Base-by-base conservation (phyloP, 1,140 invertebrate species). In the Brachionus calyciflorus region DNA sequence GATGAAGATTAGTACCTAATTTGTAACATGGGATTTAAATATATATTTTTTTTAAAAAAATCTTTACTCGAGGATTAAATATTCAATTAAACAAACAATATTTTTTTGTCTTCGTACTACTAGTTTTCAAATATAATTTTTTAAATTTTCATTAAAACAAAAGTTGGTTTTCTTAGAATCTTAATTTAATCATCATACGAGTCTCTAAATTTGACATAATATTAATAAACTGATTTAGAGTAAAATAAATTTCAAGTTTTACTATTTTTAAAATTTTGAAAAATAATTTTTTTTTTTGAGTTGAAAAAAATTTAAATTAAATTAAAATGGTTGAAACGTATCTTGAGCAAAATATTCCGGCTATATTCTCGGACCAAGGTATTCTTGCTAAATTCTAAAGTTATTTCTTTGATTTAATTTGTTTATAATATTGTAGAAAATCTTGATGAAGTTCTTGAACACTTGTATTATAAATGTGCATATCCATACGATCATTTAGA, bases 41-140 rank as follows among this genome's bases (percentile, higher is more conserved):
- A 26, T 14, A 2, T 26, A 55, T 26, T 55, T 19, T 55, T 14
- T 28, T 55, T 48, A 7, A n/a, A 19, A 21, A 37, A 37, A 37
- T 37, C 33, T 37, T 9, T 37, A 5, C 33, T 60, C 37, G 4
- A 9, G 55, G 55, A 60, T 40, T 40, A 37, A 33, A 37, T n/a
- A 55, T 33, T 60, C 55, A 60, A 60, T 37, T 37, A 60, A 37
- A 60, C 28, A 60, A 60, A 60, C 55, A 40, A 37, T 17, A 33
- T 19, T 17, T 60, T 60, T 37, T 37, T 37, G 4, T 37, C 9
- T 37, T 37, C 9, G 3, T 37, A 9, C 33, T 37, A 37, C 33
- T 37, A 3, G 3, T 37, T 37, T 37, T 37, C 33, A 37, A 6
- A 4, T 37, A 33, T 12, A 60, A 33, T 33, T 19, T 37, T 19